Base-by-base conservation (phyloP, 1,140 invertebrate species). In the Bombus haemorrhoidalis region DNA sequence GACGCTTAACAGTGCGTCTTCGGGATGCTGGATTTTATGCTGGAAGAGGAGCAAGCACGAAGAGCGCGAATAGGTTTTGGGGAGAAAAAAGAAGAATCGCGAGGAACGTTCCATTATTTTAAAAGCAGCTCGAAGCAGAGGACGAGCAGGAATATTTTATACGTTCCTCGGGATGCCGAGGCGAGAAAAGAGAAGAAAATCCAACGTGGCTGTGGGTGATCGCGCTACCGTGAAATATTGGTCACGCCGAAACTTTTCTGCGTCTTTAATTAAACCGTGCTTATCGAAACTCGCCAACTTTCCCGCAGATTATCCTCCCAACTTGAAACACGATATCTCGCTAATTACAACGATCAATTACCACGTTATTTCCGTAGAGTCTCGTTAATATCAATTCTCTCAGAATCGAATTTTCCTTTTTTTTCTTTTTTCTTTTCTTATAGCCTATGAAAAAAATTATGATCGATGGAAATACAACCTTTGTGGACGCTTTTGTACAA, bases 251-350 rank as follows among this genome's bases (percentile, higher is more conserved):
- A 80, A 80, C 22, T 80, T 80, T 41, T 37, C 12, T n/a, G 75
- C 34, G n/a, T 62, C 43, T 80, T 69, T 69, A 69, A 80, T 81
- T 73, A 59, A 72, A 73, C 66, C 77, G 12, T 37, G 28, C 57
- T 69, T 80, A 69, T 81, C 80, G 37, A 43, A 59, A 39, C 39
- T 73, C 22, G 34, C 10, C 5, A 81, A 81, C 68, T 73, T 32
- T 81, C 15, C 9, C 32, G 10, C 47, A 81, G 57, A 81, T 81
- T 41, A 71, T n/a, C 59, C 9, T 34, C 25, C 8, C 62, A 25
- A 1, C 28, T 22, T 32, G 68, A n/a, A 72, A 57, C 34, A 47
- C 62, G 39, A 13, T 57, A 2, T 15, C 13, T 13, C 12, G 12
- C 3, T 81, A 79, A 79, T 79, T 79, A 79, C 37, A 12, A 28